phyloP scores from a whole-genome alignment of 2,797 vertebrate genomes.

The Rhinichthys osculus region DNA sequence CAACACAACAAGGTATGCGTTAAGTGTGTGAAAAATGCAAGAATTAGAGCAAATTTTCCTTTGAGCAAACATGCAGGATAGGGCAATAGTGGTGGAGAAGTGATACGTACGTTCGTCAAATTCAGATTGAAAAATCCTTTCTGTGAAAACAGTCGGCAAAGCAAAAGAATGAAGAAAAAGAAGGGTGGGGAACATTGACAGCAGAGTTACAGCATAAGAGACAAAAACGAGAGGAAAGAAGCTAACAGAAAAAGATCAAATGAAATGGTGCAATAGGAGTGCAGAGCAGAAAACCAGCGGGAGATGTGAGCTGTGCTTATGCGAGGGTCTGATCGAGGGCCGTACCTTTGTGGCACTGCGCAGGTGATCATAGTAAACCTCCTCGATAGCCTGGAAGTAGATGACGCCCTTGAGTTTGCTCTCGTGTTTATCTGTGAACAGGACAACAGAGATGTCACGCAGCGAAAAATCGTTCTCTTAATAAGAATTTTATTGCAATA shows the following conservation, averaged over 20 bases:
- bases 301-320: constrained; percentile 28
- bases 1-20: constrained; percentile 16
- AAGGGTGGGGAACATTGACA: constrained; percentile 42
- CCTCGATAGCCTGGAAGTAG: constrained; percentile 97
- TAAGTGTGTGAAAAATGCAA: background rate
- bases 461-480: background rate
- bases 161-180: constrained; percentile 56
- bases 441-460: constrained; percentile 11
- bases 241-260: constrained; percentile 39
- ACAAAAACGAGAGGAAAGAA: constrained; percentile 49
- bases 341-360: constrained; percentile 94
- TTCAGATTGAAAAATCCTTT: constrained; percentile 80
- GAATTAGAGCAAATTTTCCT: constrained; percentile 5
- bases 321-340: background rate
- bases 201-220: constrained; percentile 50
- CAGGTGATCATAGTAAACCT: constrained; percentile 97
- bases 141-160: constrained; percentile 70
- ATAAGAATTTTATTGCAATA: background rate
- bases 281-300: constrained; percentile 18
- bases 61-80: constrained; percentile 40
- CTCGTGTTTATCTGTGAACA: constrained; percentile 88
- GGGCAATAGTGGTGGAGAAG: constrained; percentile 22
- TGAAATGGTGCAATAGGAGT: constrained; percentile 28
- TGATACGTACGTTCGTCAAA: constrained; percentile 78
- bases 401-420: constrained; percentile 96